Percentiles rank a stretch among this genome's conserved stretches.
These are phyloP conservation scores for Synergus gifuensis DNA, from an alignment of 2,888 invertebrate species.

Conservation along the genomic window DNA sequence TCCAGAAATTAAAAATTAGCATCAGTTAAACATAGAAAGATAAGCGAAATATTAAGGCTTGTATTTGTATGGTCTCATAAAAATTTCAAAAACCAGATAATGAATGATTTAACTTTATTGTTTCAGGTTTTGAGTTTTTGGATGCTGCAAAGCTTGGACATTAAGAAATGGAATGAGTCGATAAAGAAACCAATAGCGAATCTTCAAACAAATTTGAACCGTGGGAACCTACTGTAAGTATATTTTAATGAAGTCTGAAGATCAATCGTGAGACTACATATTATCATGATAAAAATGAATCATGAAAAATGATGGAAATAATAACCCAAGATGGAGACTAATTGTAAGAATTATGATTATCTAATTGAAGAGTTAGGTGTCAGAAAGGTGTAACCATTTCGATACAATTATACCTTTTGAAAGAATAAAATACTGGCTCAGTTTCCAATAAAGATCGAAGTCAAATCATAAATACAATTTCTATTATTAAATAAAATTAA, in stretches of 20 bases:
- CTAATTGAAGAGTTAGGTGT: neutral
- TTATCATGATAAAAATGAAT: neutral
- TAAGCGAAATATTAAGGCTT: conserved; percentile 30
- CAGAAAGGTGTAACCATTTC: neutral
- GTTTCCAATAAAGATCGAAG: neutral
- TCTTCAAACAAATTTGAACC: conserved; percentile 10
- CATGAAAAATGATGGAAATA: conserved; percentile 10
- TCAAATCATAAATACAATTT: neutral
- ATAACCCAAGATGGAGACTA: neutral
- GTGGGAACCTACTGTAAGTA: conserved; percentile 13
- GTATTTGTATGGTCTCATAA: conserved; percentile 23
- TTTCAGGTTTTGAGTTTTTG: conserved; percentile 29
- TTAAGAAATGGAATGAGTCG: conserved; percentile 10
- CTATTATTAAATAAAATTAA: neutral
- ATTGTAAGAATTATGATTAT: neutral
- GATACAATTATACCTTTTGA: neutral
- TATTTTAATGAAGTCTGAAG: neutral
- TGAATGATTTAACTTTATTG: conserved; percentile 38
- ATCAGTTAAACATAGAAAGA: conserved; percentile 19
- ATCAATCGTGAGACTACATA: neutral
- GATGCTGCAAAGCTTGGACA: neutral
- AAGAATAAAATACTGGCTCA: neutral
- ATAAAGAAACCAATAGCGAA: conserved; percentile 11
- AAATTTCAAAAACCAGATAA: conserved; percentile 35
- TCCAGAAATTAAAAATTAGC: conserved; percentile 19